Percentiles rank a stretch among this genome's conserved stretches.
These are phyloP conservation scores for Salarias fasciatus DNA, from an alignment of 2,797 vertebrate species.

Conservation along the genomic window DNA sequence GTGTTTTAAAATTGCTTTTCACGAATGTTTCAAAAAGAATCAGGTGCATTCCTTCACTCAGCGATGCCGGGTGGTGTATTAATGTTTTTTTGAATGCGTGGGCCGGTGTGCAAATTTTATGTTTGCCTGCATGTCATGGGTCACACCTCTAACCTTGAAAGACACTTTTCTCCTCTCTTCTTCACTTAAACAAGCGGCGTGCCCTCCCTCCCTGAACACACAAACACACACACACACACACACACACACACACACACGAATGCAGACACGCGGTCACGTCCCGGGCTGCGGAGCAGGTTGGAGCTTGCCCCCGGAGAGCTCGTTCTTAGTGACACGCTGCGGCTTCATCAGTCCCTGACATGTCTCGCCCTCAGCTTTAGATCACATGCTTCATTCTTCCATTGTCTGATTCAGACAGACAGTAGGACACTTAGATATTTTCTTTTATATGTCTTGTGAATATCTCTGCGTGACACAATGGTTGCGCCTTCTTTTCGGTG, in stretches of 20 bases:
- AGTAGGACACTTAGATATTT: slow-evolving; percentile 64
- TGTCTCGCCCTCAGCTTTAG: slow-evolving; percentile 56
- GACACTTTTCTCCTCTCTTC: slow-evolving; percentile 27
- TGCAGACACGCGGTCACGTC: slow-evolving; percentile 35
- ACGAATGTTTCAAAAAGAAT: slow-evolving; percentile 39
- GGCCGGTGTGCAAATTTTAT: slow-evolving; percentile 35
- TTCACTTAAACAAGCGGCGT: slow-evolving; percentile 26
- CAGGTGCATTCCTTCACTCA: slow-evolving; percentile 77
- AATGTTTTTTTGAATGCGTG: slow-evolving; percentile 10
- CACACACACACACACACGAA: slow-evolving; percentile 25
- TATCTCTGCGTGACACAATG: slow-evolving; percentile 64
- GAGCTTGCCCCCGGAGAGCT: slow-evolving; percentile 67
- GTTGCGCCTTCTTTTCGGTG: slow-evolving; percentile 51
- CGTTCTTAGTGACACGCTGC: slow-evolving; percentile 67
- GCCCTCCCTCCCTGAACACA: slow-evolving; percentile 30
- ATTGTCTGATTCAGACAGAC: slow-evolving; percentile 68
- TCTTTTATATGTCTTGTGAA: slow-evolving; percentile 69
- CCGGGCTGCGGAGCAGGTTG: slow-evolving; percentile 65
- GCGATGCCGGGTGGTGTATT: slow-evolving; percentile 34
- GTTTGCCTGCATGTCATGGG: slow-evolving; percentile 53
- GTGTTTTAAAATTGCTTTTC: slow-evolving; percentile 41
- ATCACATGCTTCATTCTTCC: slow-evolving; percentile 57
- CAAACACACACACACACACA: slow-evolving; percentile 33
- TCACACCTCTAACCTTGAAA: slow-evolving; percentile 46
- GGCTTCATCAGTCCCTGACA: slow-evolving; percentile 68